These are phyloP conservation scores for Tragelaphus oryx DNA, from an alignment of 2,797 vertebrate species.

Conservation along the genomic window DNA sequence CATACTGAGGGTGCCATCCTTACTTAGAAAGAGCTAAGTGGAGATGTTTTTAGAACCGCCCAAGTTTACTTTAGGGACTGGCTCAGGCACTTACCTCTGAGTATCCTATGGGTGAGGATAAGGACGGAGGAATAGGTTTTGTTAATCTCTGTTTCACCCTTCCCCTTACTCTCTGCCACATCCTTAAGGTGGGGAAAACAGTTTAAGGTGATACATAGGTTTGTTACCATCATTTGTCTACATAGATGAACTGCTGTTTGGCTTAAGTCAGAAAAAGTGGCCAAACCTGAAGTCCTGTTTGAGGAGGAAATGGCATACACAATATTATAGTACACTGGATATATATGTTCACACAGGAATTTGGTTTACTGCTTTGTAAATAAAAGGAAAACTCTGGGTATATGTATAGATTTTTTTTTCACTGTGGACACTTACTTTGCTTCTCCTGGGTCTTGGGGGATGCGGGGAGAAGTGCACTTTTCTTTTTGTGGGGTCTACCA, in stretches of 20 bases:
- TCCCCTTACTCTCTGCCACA: neutral
- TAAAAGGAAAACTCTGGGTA: slow-evolving; percentile 64
- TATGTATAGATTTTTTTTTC: slow-evolving; percentile 42
- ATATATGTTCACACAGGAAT: slow-evolving; percentile 26
- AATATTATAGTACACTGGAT: neutral
- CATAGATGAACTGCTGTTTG: slow-evolving; percentile 26
- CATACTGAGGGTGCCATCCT: neutral
- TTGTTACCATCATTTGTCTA: slow-evolving; percentile 38
- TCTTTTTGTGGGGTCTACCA: neutral
- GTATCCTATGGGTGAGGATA: neutral
- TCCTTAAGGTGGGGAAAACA: slow-evolving; percentile 5
- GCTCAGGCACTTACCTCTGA: neutral
- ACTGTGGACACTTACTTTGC: slow-evolving; percentile 14
- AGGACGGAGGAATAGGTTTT: neutral
- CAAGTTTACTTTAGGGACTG: neutral
- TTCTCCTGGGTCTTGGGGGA: slow-evolving; percentile 30
- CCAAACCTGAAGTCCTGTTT: slow-evolving; percentile 16
- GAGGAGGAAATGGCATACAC: neutral
- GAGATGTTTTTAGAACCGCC: neutral
- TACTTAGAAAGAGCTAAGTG: neutral
- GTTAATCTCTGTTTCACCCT: slow-evolving; percentile 5
- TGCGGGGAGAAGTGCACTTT: neutral
- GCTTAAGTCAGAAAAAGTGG: slow-evolving; percentile 11
- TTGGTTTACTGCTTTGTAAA: slow-evolving; percentile 66
- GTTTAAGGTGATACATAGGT: slow-evolving; percentile 33